These are phyloP conservation scores for Onychostruthus taczanowskii DNA, from an alignment of 2,113 vertebrate species.

Conservation along the genomic window DNA sequence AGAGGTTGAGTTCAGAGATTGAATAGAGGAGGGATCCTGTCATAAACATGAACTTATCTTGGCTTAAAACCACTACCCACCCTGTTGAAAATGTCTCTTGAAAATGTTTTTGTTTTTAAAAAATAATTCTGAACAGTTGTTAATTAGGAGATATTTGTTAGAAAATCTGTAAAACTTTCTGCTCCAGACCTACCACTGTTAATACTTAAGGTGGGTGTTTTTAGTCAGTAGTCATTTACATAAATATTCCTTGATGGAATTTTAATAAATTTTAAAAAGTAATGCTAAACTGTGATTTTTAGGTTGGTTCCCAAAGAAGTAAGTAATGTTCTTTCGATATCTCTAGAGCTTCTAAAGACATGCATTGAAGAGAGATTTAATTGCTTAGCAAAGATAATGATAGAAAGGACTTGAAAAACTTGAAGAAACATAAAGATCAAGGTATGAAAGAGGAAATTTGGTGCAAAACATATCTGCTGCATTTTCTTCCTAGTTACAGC, in stretches of 20 bases:
- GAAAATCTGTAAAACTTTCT: background rate
- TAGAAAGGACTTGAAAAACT: background rate
- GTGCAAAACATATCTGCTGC: background rate
- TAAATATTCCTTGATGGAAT: background rate
- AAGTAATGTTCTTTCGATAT: background rate
- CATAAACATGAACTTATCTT: background rate
- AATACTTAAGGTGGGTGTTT: background rate
- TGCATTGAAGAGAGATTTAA: background rate
- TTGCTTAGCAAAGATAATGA: background rate
- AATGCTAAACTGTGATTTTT: background rate
- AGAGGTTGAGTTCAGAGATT: background rate
- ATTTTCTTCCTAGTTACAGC: background rate
- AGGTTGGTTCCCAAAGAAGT: background rate
- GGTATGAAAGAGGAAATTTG: background rate
- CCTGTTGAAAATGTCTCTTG: background rate
- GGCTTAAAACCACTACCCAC: background rate
- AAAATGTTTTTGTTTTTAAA: background rate
- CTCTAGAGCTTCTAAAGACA: background rate
- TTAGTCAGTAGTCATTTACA: background rate
- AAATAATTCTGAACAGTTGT: background rate
- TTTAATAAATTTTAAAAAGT: background rate
- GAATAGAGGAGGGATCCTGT: background rate
- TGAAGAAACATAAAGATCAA: background rate
- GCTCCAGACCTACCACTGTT: background rate
- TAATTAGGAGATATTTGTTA: background rate